phyloP scores from a whole-genome alignment of 2,113 vertebrate genomes.

The Rhizomys pruinosus region DNA sequence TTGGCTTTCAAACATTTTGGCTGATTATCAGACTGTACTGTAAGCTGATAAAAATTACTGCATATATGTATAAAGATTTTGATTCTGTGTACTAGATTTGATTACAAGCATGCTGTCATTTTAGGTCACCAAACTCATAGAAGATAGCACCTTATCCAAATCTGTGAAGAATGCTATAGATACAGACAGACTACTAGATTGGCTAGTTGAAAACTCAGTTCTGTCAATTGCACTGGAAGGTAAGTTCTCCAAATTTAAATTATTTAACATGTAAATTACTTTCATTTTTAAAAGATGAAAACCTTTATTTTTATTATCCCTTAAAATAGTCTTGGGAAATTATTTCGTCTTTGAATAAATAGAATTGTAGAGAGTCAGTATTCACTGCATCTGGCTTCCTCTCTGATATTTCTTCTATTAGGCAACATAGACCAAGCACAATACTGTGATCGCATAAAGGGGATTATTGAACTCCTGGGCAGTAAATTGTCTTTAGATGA shows the following conservation, averaged over 20 bases:
- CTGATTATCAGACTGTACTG: background rate
- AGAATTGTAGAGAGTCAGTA: background rate
- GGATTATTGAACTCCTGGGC: slow-evolving; percentile 98
- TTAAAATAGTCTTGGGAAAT: slow-evolving; percentile 30
- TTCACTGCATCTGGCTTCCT: slow-evolving; percentile 31
- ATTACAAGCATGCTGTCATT: slow-evolving; percentile 70
- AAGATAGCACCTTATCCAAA: slow-evolving; percentile 98
- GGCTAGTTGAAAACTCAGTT: slow-evolving; percentile 99
- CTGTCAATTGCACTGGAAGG: slow-evolving; percentile 98
- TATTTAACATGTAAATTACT: slow-evolving; percentile 25
- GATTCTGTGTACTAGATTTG: slow-evolving; percentile 14
- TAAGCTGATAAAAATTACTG: background rate
- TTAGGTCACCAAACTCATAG: slow-evolving; percentile 98
- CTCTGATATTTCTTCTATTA: slow-evolving; percentile 79
- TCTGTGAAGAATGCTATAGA: slow-evolving; percentile 99
- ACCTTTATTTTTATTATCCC: slow-evolving; percentile 44
- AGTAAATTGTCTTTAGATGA: slow-evolving; percentile 98
- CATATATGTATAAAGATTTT: background rate
- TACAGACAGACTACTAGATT: slow-evolving; percentile 95
- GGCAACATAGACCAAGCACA: slow-evolving; percentile 99
- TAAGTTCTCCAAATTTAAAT: slow-evolving; percentile 80
- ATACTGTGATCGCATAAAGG: slow-evolving; percentile 99
- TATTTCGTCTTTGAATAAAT: slow-evolving; percentile 36
- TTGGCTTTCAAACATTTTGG: slow-evolving; percentile 29
- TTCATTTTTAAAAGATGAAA: slow-evolving; percentile 20